These are phyloP conservation scores for Polyommatus iphigenia DNA, from an alignment of 2,888 invertebrate genomes.

Conservation along the genomic window DNA sequence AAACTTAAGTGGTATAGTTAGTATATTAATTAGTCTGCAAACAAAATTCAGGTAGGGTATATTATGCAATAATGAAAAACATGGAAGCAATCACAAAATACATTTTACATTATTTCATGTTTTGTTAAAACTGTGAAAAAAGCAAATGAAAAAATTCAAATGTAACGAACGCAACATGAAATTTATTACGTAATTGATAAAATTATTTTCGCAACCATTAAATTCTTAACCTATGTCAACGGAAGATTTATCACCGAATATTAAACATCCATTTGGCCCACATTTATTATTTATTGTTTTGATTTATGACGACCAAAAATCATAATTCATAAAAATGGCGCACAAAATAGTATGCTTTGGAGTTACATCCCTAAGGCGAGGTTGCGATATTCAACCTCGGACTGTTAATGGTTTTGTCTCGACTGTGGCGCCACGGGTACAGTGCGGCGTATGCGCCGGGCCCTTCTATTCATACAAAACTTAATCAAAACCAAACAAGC, in stretches of 20 bases:
- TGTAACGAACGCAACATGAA: not conserved
- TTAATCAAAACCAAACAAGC: conserved; percentile 1
- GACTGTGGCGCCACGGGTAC: conserved; percentile 52
- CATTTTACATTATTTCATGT: not conserved
- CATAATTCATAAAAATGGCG: conserved; percentile 27
- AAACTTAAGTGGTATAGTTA: too few species aligned
- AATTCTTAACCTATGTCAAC: not conserved
- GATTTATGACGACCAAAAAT: not conserved
- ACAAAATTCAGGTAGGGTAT: too few species aligned
- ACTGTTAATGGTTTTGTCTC: conserved; percentile 57
- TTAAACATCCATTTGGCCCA: not conserved
- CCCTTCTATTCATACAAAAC: conserved; percentile 21
- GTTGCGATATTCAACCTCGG: conserved; percentile 48
- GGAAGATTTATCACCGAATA: conserved; percentile 15
- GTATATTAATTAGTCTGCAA: too few species aligned
- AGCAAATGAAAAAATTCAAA: not conserved
- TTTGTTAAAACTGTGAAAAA: not conserved
- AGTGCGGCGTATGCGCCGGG: conserved; percentile 4
- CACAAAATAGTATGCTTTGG: conserved; percentile 40
- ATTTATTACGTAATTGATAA: not conserved
- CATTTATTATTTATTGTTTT: not conserved
- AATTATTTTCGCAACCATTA: not conserved
- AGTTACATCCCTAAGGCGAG: conserved; percentile 50
- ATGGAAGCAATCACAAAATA: not conserved
- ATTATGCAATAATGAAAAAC: too few species aligned